Percentiles rank a stretch among this genome's conserved stretches.
Evolutionary conservation across 2,113 vertebrate genomes (phyloP).

Genomic region (Craseonycteris thonglongyai): DNA sequence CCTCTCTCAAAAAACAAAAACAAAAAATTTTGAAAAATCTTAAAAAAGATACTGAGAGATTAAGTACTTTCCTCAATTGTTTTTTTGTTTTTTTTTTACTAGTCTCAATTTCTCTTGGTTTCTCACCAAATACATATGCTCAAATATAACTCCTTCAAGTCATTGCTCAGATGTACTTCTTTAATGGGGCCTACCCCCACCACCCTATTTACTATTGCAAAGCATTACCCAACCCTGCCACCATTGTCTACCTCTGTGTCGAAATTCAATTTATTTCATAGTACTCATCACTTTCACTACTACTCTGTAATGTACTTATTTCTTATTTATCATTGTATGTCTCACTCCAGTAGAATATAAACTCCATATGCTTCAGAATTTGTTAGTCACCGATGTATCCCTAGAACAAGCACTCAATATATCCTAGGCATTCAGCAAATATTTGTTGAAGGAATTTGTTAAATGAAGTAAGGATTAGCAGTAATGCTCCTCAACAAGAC

Average conservation of each 20-base stretch:
- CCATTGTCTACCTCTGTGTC: not conserved
- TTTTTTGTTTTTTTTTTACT: not conserved
- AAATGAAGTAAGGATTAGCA: not conserved
- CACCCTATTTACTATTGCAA: not conserved
- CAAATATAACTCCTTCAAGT: not conserved
- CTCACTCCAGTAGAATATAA: not conserved
- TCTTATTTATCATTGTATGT: not conserved
- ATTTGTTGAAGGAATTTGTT: not conserved
- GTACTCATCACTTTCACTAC: not conserved
- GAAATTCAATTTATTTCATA: not conserved
- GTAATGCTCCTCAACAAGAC: not conserved
- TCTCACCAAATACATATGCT: not conserved
- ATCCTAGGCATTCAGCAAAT: not conserved
- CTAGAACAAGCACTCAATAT: not conserved
- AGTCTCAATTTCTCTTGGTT: not conserved
- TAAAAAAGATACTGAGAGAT: not conserved
- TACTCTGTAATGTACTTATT: not conserved
- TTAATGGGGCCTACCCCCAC: not conserved
- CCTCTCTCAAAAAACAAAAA: too few species aligned
- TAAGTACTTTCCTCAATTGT: not conserved
- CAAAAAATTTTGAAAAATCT: too few species aligned
- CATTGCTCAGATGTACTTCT: not conserved
- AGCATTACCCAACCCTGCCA: accelerated
- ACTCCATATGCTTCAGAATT: not conserved
- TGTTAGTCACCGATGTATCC: not conserved